phyloP scores from a whole-genome alignment of 2,113 vertebrate genomes.

The Limanda limanda region DNA sequence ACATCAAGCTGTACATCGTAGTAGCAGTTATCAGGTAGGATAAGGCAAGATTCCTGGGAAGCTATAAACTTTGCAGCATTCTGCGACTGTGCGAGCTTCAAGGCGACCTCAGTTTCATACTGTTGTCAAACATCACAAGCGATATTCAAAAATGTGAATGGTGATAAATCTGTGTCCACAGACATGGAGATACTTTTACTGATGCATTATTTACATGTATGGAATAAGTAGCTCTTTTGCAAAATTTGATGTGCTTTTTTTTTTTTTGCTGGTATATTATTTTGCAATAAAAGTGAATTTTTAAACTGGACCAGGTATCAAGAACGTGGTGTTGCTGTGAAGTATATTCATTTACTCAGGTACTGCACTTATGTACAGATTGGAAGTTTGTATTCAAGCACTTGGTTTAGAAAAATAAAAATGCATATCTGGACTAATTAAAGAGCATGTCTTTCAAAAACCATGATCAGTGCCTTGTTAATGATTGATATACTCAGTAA shows the following conservation, averaged over 20 bases:
- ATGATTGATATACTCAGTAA: no score
- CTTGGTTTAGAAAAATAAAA: no score
- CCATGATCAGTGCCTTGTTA: no score
- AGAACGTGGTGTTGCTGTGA: neutral
- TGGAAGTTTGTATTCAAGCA: no score
- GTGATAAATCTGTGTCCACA: conserved; percentile 35
- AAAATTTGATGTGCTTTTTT: conserved; percentile 63
- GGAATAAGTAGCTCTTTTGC: conserved; percentile 66
- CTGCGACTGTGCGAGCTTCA: conserved; percentile 48
- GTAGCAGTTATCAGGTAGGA: conserved; percentile 6
- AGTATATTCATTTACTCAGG: no score
- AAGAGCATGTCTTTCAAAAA: no score
- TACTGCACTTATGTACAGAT: no score
- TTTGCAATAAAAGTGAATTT: conserved; percentile 73
- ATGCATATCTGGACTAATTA: no score
- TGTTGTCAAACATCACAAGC: conserved; percentile 45
- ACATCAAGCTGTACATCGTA: conserved; percentile 14
- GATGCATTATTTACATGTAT: conserved; percentile 69
- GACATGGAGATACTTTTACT: conserved; percentile 58
- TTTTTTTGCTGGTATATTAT: conserved; percentile 61
- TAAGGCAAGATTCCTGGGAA: conserved; percentile 17
- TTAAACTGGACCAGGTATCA: conserved; percentile 16
- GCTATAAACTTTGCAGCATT: conserved; percentile 42
- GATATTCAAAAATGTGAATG: conserved; percentile 70
- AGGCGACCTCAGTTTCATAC: conserved; percentile 59